Percentiles rank a stretch among this genome's conserved stretches.
Conservation (phyloP, 2,888 invertebrate species). For the Macrostomum cliftonense region DNA sequence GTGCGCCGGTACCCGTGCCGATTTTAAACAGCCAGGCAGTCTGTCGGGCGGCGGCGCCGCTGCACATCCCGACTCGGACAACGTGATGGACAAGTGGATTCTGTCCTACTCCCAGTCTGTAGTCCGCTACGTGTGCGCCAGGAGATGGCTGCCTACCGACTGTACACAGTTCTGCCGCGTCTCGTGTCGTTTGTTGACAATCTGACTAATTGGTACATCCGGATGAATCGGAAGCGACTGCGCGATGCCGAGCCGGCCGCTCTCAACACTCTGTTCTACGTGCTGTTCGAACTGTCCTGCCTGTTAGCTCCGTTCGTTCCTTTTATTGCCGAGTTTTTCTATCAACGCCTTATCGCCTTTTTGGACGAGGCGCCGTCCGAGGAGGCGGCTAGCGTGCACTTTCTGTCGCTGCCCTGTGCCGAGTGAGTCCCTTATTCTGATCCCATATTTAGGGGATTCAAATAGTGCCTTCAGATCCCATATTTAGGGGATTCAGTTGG, state of each 20-base stretch:
- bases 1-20: neutral
- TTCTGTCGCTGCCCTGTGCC: too few species aligned
- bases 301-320: slow-evolving; percentile 96
- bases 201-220: slow-evolving; percentile 93
- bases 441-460: neutral
- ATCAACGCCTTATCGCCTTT: slow-evolving; percentile 59
- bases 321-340: slow-evolving; percentile 82
- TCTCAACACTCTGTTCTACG: slow-evolving; percentile 65
- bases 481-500: too few species aligned
- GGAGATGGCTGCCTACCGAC: slow-evolving; percentile 79
- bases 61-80: slow-evolving; percentile 36
- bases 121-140: slow-evolving; percentile 62
- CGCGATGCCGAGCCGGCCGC: slow-evolving; percentile 65
- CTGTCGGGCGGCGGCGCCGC: too few species aligned
- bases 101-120: slow-evolving; percentile 83
- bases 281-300: slow-evolving; percentile 65
- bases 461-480: too few species aligned
- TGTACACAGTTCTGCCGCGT: slow-evolving; percentile 83
- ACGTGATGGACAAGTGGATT: slow-evolving; percentile 93
- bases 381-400: neutral
- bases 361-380: slow-evolving; percentile 24
- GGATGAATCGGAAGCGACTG: slow-evolving; percentile 79
- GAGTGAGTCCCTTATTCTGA: too few species aligned
- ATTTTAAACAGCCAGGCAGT: too few species aligned
- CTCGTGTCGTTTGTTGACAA: slow-evolving; percentile 88